Percentiles rank a stretch among this genome's conserved stretches.
These are phyloP conservation scores for Arge pagana DNA, from an alignment of 2,888 invertebrate species.

Conservation along the genomic window DNA sequence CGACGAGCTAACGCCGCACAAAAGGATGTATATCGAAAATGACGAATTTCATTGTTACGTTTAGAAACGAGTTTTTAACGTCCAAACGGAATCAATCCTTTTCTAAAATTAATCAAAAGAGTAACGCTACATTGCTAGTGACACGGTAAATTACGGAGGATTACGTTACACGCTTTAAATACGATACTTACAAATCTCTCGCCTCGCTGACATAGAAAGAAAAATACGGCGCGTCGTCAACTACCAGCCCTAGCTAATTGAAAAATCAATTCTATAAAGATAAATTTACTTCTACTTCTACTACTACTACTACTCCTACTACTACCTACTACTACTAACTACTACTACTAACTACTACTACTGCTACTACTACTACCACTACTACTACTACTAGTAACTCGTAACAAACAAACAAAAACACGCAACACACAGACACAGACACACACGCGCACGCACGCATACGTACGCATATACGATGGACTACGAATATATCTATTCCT, in stretches of 20 bases:
- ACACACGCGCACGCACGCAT: no score
- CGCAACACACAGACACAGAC: no score
- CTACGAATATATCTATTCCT: constrained; percentile 36
- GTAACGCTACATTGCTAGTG: constrained; percentile 24
- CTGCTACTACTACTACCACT: constrained; percentile 25
- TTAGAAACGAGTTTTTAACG: no score
- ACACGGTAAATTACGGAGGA: constrained; percentile 29
- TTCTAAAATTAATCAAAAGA: no score
- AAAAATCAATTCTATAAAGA: constrained; percentile 30
- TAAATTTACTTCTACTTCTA: constrained; percentile 39
- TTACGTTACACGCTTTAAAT: constrained; percentile 46
- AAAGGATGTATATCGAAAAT: no score
- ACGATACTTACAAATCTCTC: constrained; percentile 45
- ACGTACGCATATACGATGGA: no score
- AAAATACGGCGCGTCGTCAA: constrained; percentile 38
- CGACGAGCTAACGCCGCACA: no score
- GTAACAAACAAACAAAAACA: constrained; percentile 16
- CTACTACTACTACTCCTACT: constrained; percentile 30
- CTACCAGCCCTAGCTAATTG: constrained; percentile 42
- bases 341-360: constrained; percentile 27
- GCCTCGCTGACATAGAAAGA: constrained; percentile 45
- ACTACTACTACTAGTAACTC: constrained; percentile 23
- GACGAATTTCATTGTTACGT: no score
- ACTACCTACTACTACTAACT: constrained; percentile 26
- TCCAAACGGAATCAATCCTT: no score